Evolutionary conservation across 2,113 vertebrate genomes (phyloP), one percentile per base, ranked within the genome.

Genomic region (Triplophysa rosa): DNA sequence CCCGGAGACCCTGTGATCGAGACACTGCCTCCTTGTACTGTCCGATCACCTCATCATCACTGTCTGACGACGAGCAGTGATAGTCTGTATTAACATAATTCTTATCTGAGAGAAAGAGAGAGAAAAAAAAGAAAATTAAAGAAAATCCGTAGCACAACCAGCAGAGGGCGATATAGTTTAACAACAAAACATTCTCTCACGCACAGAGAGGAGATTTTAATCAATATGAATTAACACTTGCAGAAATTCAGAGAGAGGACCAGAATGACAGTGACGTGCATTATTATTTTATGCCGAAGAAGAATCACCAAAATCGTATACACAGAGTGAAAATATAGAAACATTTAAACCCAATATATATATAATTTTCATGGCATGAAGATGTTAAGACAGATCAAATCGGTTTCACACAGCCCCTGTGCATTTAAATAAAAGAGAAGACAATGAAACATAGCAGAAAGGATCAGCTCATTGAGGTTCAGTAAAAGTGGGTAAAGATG

Each of bases 21-120:
- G 91, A 95, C 86, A 97, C 93, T 29, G 97, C 95, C 88, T 98
- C 96, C 82, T 98, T 96, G 80, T 97, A 98, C 94, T 96, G 97
- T 87, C 96, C 96, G 89, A 98, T 89, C 17, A 96, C 91, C 87
- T 99, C 97, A 82, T 98, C 97, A 91, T 99, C 98, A 83, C 97
- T 99, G 90, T 99, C 98, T 49, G 98, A 99, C 10, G 97, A 97
- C 17, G 96, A 97, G 83, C 92, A 93, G 85, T 92, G 94, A 66
- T 93, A 93, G 87, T 95, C 94, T 81, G 91, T 91, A 72, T 94
- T 94, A 82, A 91, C 66, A 83, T 94, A 95, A 72, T 92, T 92
- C 84, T 95, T 95, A 84, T 95, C 96, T 97, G 89, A 37, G 9
- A 84, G 80, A 74, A 8, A 86, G 78, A 67, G 13, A 23, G 40